Base-by-base conservation (phyloP, 2,113 vertebrate species). In the Cottus gobio region DNA sequence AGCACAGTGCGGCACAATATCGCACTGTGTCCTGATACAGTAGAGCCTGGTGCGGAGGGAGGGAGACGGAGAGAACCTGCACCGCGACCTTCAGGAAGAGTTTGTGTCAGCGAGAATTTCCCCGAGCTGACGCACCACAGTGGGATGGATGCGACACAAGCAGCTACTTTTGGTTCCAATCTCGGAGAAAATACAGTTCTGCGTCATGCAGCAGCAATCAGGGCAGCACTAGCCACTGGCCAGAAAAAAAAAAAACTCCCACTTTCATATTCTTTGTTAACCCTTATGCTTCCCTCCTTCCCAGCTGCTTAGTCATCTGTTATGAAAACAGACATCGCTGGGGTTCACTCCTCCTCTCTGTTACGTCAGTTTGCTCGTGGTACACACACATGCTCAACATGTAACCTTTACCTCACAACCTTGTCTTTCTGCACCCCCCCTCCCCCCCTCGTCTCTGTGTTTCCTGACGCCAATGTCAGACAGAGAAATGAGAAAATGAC, bases 11-110 rank as follows among this genome's bases (percentile, higher is more conserved):
- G 39, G 67, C 11, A 76, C 91, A 93, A 90, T 91, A 80, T 91
- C 71, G 37, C 72, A 46, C 80, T 86, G 87, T 92, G 77, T 66
- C 58, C 86, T 63, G 75, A 74, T 87, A 87, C 83, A 88, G 88
- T 73, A 52, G 60, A 73, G 87, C 42, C 81, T 65, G 80, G 71
- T 62, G 75, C 77, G 66, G 69, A 54, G 72, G 8, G 62, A 54
- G 39, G 36, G 76, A 54, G 72, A 71, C 8, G 28, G 42, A 50
- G 84, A 88, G 80, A 79, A 90, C 76, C 84, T 85, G 89, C 54
- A 36, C 62, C 36, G 36, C 81, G 86, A 92, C 90, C 86, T 87
- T 85, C 65, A 78, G 69, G 74, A 31, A 31, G 31, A 46, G 62
- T 54, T 58, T 56, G 75, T 52, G 56, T 68, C 1, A 54, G 58